phyloP scores from a whole-genome alignment of 2,113 vertebrate species.

The Brachionichthys hirsutus region DNA sequence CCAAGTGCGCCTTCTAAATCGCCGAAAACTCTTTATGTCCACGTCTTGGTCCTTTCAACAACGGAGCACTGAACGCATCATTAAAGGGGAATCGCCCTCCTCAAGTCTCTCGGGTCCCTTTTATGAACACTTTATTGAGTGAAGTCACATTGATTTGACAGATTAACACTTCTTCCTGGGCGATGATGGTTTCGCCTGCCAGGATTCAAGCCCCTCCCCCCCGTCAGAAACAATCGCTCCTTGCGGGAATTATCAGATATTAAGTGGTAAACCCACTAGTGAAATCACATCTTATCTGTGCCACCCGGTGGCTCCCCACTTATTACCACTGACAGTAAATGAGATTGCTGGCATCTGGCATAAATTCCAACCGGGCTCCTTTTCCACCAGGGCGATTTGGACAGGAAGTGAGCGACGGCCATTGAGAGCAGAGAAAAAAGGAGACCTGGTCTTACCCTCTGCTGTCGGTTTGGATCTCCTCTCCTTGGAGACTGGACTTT shows the following conservation, averaged over 20 bases:
- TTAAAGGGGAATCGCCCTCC: conserved; percentile 18
- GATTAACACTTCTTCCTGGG: conserved; percentile 57
- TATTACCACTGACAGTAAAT: conserved; percentile 70
- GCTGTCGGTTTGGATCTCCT: conserved; percentile 37
- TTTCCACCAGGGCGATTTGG: conserved; percentile 36
- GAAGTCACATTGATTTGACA: conserved; percentile 69
- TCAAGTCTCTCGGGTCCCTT: conserved; percentile 30
- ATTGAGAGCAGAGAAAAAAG: conserved; percentile 47
- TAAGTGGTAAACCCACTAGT: conserved; percentile 70
- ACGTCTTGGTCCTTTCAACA: not conserved
- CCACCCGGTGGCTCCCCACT: conserved; percentile 56
- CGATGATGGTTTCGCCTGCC: conserved; percentile 55
- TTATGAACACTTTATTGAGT: conserved; percentile 56
- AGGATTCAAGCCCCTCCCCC: conserved; percentile 44
- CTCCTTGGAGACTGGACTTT: conserved; percentile 13
- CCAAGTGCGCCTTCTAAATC: not conserved
- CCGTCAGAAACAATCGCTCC: conserved; percentile 58
- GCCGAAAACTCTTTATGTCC: not conserved
- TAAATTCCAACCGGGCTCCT: conserved; percentile 64
- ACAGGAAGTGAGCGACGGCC: conserved; percentile 40
- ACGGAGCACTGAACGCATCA: not conserved
- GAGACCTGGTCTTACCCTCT: conserved; percentile 63
- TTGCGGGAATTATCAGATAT: conserved; percentile 62
- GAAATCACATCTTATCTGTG: conserved; percentile 64
- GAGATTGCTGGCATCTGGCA: conserved; percentile 66